Percentiles rank a stretch among this genome's conserved stretches.
These are phyloP conservation scores for Columba janthina DNA, from an alignment of 2,113 vertebrate genomes.

Conservation along the genomic window DNA sequence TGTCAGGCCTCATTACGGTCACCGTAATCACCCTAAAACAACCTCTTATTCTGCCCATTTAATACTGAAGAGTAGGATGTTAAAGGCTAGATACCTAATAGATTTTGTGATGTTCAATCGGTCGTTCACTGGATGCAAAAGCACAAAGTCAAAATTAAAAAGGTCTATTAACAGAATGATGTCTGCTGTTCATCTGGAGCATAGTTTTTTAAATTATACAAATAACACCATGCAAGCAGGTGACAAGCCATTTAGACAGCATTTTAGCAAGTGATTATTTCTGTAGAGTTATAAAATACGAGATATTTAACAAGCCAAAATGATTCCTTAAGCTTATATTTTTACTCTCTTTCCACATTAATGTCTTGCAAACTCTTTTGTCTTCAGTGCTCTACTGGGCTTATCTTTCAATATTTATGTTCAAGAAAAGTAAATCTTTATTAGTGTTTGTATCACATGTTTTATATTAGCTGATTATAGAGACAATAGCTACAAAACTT, in stretches of 20 bases:
- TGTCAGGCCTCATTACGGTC: conserved; percentile 90
- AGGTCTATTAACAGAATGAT: background rate
- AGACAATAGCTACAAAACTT: background rate
- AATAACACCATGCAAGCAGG: background rate
- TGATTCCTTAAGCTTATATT: background rate
- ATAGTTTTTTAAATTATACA: background rate
- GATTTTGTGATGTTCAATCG: conserved; percentile 39
- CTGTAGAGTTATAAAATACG: background rate
- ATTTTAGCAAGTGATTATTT: background rate
- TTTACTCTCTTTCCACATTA: background rate
- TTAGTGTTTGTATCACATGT: background rate
- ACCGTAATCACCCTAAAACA: conserved; percentile 76
- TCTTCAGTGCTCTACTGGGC: background rate
- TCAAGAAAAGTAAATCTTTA: background rate
- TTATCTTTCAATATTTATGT: background rate
- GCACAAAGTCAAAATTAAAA: background rate
- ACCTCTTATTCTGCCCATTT: conserved; percentile 68
- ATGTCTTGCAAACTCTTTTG: background rate
- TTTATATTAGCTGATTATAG: background rate
- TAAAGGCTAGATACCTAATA: conserved; percentile 69
- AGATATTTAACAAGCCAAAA: background rate
- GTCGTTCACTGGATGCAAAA: background rate
- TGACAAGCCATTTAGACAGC: background rate
- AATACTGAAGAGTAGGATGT: conserved; percentile 52
- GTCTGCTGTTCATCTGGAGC: background rate